phyloP scores from a whole-genome alignment of 2,797 vertebrate species.

The Ficedula albicollis region DNA sequence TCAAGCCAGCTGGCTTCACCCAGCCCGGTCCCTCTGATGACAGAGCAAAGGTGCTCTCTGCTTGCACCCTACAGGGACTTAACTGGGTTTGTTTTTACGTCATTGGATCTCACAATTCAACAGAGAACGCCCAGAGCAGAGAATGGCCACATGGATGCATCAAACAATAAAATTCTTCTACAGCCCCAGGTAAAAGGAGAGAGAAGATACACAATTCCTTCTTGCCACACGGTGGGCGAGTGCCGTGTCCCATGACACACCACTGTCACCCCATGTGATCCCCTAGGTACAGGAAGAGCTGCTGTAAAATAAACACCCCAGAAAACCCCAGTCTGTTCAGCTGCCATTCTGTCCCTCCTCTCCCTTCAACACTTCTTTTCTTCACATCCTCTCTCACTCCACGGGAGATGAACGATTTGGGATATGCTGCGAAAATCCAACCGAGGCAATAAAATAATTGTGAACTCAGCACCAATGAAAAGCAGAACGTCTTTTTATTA shows the following conservation, averaged over 20 bases:
- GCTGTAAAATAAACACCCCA: neutral
- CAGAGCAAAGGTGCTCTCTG: neutral
- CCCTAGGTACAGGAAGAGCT: neutral
- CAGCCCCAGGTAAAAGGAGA: neutral
- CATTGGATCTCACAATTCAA: neutral
- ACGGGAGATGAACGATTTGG: neutral
- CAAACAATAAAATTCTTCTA: neutral
- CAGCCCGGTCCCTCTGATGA: neutral
- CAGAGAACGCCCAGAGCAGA: too few species aligned
- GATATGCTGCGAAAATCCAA: neutral
- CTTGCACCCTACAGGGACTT: neutral
- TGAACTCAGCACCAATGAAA: neutral
- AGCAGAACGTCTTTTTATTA: neutral
- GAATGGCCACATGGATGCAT: rapidly evolving
- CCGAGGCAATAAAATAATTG: neutral
- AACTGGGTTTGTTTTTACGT: neutral
- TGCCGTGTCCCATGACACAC: rapidly evolving
- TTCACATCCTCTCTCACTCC: neutral
- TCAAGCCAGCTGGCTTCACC: neutral
- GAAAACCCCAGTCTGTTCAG: neutral
- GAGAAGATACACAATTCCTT: neutral
- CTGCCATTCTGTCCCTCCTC: neutral
- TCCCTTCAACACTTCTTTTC: neutral
- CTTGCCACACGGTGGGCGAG: neutral
- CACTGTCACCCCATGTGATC: rapidly evolving